Evolutionary conservation across 2,888 invertebrate species (phyloP).

Genomic region (Torymus tubicola): DNA sequence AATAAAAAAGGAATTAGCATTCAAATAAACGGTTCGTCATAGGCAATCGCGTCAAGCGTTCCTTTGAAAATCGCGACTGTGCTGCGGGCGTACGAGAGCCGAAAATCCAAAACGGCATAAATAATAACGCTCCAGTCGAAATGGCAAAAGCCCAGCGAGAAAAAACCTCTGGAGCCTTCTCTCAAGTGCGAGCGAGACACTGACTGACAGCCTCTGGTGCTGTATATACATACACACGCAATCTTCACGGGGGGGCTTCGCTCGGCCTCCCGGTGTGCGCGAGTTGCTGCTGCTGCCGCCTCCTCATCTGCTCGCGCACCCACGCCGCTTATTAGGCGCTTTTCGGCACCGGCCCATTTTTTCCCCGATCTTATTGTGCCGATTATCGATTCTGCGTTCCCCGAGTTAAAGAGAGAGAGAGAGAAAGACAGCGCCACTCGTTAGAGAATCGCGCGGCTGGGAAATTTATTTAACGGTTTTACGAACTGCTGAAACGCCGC

Average conservation of each 20-base stretch:
- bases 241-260: constrained; percentile 73
- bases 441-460: neutral
- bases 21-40: constrained; percentile 41
- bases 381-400: too few relatives aligned
- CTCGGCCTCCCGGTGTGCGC: constrained; percentile 74
- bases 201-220: too few relatives aligned
- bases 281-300: constrained; percentile 73
- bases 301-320: constrained; percentile 26
- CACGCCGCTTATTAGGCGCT: constrained; percentile 38
- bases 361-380: constrained; percentile 31
- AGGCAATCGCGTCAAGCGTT: neutral
- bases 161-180: too few relatives aligned
- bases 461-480: constrained; percentile 71
- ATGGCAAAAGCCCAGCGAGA: too few relatives aligned
- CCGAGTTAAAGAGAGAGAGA: too few relatives aligned
- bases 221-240: constrained; percentile 58
- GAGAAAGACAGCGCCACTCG: neutral
- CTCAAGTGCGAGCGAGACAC: too few relatives aligned
- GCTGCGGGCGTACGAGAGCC: too few relatives aligned
- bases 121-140: too few relatives aligned
- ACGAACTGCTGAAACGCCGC: constrained; percentile 74
- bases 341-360: constrained; percentile 6
- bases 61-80: neutral
- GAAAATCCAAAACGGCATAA: too few relatives aligned
- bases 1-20: constrained; percentile 34